A percentile compares a stretch with the other conserved stretches of the same genome.
phyloP scores from a whole-genome alignment of 2,888 invertebrate genomes.

The Megaustenia siamemsis region DNA sequence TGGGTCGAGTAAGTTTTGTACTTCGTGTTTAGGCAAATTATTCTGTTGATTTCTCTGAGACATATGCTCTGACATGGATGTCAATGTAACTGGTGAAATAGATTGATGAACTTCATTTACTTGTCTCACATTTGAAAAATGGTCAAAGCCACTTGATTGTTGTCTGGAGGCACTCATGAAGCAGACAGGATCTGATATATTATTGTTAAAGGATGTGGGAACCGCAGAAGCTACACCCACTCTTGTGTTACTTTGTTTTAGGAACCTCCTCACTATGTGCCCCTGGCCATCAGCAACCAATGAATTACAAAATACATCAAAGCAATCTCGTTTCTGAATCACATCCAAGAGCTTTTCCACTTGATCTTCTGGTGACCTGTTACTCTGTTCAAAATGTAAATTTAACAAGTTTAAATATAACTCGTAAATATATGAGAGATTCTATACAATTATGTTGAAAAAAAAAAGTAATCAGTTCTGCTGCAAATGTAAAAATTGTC shows the following conservation, averaged over 20 bases:
- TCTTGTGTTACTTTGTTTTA: background rate
- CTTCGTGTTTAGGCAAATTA: background rate
- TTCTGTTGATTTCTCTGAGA: slow-evolving; percentile 15
- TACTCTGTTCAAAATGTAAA: too few species aligned
- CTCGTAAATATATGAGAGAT: too few species aligned
- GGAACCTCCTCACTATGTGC: slow-evolving; percentile 63
- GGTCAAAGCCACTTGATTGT: background rate
- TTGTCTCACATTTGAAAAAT: background rate
- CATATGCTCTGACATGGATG: slow-evolving; percentile 9
- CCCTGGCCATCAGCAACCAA: slow-evolving; percentile 69
- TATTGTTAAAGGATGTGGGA: background rate
- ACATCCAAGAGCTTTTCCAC: slow-evolving; percentile 70
- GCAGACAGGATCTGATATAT: slow-evolving; percentile 32
- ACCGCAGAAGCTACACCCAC: background rate
- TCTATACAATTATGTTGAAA: too few species aligned
- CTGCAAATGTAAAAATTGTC: too few species aligned
- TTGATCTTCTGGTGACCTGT: slow-evolving; percentile 64
- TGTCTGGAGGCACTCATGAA: slow-evolving; percentile 33
- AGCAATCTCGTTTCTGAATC: slow-evolving; percentile 67
- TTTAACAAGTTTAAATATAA: too few species aligned
- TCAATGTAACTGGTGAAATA: background rate
- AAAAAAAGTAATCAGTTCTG: too few species aligned
- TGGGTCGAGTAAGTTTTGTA: slow-evolving; percentile 41
- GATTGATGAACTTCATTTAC: background rate
- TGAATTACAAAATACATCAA: slow-evolving; percentile 70